Evolutionary conservation across 2,888 invertebrate genomes (phyloP).

Genomic region (Pristionchus exspectatus): DNA sequence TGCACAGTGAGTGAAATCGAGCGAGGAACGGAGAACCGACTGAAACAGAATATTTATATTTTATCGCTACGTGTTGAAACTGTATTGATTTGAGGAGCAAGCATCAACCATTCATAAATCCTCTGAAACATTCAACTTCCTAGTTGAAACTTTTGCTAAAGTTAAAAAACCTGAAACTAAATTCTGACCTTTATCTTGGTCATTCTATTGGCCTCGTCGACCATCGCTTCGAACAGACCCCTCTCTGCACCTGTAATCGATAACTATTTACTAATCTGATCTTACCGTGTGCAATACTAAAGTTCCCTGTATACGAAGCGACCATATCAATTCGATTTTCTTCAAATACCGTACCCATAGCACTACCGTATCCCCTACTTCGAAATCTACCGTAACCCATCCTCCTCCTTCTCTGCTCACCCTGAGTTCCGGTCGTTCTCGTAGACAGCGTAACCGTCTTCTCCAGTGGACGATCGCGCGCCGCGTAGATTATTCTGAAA

Average conservation of each 20-base stretch:
- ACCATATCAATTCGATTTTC: neutral
- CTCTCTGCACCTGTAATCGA: constrained; percentile 37
- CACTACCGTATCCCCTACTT: constrained; percentile 51
- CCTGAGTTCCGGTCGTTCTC: constrained; percentile 58
- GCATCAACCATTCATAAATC: neutral
- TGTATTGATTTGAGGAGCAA: too few species aligned
- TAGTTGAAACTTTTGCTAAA: neutral
- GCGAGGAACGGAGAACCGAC: constrained; percentile 52
- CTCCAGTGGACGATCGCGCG: constrained; percentile 69
- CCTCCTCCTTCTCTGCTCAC: constrained; percentile 25
- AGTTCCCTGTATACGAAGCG: neutral
- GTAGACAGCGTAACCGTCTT: constrained; percentile 59
- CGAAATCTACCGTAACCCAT: neutral
- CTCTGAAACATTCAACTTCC: neutral
- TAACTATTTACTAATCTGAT: neutral
- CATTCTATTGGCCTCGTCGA: constrained; percentile 62
- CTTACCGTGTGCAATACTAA: neutral
- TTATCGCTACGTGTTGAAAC: too few species aligned
- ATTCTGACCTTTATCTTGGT: constrained; percentile 57
- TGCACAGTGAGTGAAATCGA: constrained; percentile 66
- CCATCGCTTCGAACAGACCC: constrained; percentile 55
- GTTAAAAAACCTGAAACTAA: neutral
- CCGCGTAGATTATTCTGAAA: constrained; percentile 67
- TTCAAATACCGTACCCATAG: constrained; percentile 14
- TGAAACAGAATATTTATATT: neutral